Evolutionary conservation across 37 sponge, comb jelly and placozoan genomes (phyloP), one percentile per base, ranked within the genome.

Genomic region (Beroe ovata): DNA sequence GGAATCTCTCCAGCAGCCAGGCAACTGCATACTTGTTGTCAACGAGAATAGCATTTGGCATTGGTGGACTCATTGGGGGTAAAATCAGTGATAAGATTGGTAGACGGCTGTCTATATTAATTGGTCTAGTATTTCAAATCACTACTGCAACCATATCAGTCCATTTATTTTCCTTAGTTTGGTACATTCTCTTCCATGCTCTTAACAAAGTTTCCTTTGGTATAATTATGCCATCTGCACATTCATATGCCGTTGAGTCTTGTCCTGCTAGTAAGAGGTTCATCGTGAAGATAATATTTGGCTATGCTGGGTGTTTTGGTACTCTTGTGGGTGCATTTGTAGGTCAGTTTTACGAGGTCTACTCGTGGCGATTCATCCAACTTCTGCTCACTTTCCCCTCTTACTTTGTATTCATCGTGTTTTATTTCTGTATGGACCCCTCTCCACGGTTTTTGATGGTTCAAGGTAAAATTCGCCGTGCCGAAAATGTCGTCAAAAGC

Each of bases 151-250:
- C 54, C 16, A 77, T 42, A 19, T 25, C 84, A 39, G 18, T 77
- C 18, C 35, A 77, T 23, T 42, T 8, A 23, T 42, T 21, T 35
- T 41, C 84, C 1, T 8, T 77, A 4, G n/a, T 37, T 0, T 42
- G 54, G 54, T 77, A 77, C 41, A 36, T 23, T n/a, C 23, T 77
- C 54, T 77, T 39, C 41, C 84, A 77, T 77, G 84, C 54, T n/a
- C 42, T 77, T 39, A 39, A 39, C 38, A 77, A 77, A 25, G 21
- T 77, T 1, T 30, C 84, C 6, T 77, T 77, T 42, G 84, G 84
- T 42, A 4, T 77, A 11, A 42, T 77, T 21, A 77, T 77, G 84
- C 84, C 84, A 1, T 77, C 84, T 6, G 84, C 84, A 1, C 47
- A 40, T 4, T 33, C 84, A 30, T 36, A 33, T 19, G 84, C 84